These are phyloP conservation scores for Tetranychus urticae DNA, from an alignment of 1,140 invertebrate genomes.

Conservation along the genomic window DNA sequence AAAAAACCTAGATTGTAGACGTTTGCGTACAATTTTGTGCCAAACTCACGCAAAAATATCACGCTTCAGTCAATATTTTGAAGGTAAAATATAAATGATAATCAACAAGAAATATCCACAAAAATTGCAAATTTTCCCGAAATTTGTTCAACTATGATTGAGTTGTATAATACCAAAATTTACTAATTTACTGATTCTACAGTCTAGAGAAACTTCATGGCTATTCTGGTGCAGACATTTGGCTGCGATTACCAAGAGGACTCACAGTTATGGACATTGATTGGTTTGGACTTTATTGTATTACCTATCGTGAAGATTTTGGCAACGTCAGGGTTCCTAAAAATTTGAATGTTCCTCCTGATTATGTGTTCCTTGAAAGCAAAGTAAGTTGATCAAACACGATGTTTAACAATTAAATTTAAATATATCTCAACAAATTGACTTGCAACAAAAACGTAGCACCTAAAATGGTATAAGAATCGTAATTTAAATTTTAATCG, in stretches of 20 bases:
- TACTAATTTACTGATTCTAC: slow-evolving; percentile 7
- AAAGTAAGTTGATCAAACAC: not conserved
- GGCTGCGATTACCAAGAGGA: slow-evolving; percentile 51
- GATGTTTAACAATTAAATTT: too few species aligned
- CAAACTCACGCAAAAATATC: not conserved
- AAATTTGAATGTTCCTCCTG: slow-evolving; percentile 15
- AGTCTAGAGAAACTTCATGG: slow-evolving; percentile 41
- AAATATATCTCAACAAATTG: too few species aligned
- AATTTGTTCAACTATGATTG: not conserved
- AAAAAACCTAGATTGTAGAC: not conserved
- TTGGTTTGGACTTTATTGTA: slow-evolving; percentile 60
- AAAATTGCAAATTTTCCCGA: too few species aligned
- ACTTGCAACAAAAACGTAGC: too few species aligned
- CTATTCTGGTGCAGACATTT: slow-evolving; percentile 48
- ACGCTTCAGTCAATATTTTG: too few species aligned
- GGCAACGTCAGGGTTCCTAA: slow-evolving; percentile 41
- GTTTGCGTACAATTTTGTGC: not conserved
- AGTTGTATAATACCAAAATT: not conserved
- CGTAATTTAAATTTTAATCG: too few species aligned
- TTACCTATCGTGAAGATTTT: slow-evolving; percentile 39
- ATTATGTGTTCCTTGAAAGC: slow-evolving; percentile 1
- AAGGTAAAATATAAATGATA: too few species aligned
- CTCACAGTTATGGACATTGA: slow-evolving; percentile 55
- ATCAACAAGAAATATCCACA: too few species aligned
- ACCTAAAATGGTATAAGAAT: too few species aligned